A percentile compares a stretch with the other conserved stretches of the same genome.
Conservation (phyloP, 2,797 vertebrate genomes). For the Hozukius guyotensis region DNA sequence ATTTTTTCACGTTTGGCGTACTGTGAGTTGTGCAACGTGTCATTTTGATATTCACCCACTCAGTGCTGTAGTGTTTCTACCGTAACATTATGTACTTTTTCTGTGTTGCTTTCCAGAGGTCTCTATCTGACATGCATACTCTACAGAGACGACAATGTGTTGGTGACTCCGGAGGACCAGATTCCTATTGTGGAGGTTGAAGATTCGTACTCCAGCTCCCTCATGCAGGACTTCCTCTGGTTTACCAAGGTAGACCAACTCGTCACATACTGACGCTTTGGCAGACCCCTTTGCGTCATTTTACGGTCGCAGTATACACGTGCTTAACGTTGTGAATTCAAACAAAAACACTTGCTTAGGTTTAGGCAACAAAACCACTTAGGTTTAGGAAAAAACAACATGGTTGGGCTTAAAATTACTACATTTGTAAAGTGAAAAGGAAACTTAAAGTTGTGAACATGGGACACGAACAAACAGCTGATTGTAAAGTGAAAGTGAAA, state of each 20-base stretch:
- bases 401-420: too few species aligned
- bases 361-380: too few species aligned
- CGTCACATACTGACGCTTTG: too few species aligned
- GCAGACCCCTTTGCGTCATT: too few species aligned
- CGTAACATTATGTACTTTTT: neutral
- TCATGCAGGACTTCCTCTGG: slow-evolving; percentile 94
- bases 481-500: too few species aligned
- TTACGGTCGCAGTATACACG: too few species aligned
- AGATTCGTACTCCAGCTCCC: slow-evolving; percentile 89
- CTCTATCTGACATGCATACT: slow-evolving; percentile 89
- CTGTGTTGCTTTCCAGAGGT: slow-evolving; percentile 77
- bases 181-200: slow-evolving; percentile 92
- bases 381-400: too few species aligned
- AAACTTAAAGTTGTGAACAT: too few species aligned
- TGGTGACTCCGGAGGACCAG: slow-evolving; percentile 93
- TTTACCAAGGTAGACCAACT: slow-evolving; percentile 87
- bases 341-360: too few species aligned
- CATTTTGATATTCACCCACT: neutral
- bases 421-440: too few species aligned
- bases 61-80: neutral
- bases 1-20: neutral
- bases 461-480: too few species aligned
- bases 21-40: neutral
- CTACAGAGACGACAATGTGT: slow-evolving; percentile 90
- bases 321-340: too few species aligned